Base-by-base conservation (phyloP, 1,140 invertebrate genomes). In the Achatina immaculata region DNA sequence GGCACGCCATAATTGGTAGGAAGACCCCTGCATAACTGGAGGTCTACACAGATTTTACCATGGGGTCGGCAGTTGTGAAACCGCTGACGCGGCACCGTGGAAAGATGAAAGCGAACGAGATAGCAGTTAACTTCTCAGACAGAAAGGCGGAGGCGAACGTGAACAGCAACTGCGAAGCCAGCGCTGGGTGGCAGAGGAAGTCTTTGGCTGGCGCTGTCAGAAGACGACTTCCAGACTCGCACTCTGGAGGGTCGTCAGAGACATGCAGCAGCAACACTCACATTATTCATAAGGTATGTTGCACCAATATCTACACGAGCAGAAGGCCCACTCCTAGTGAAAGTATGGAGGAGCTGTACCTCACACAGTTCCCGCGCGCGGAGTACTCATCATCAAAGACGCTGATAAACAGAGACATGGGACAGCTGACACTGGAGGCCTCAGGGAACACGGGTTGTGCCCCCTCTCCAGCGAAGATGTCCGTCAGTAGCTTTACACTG, bases 61-160 rank as follows among this genome's bases (percentile, higher is more conserved):
- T 76, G 74, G 74, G 74, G 74, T 76, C 74, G 38, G 74, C 74
- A 14, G 74, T 76, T 58, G 42, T 43, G n/a, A 76, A 76, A n/a
- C 74, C 74, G 48, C 51, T 76, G 74, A 40, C 74, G 62, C 34
- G 55, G 62, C 11, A 36, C 16, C 74, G 74, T 24, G 74, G 74
- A 2, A 76, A 36, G 58, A 43, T 40, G 9, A 76, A 76, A 65
- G 24, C 51, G 0, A 62, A 62, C 9, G 74, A 76, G 2, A 3
- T n/a, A 62, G 74, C 16, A 0, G 74, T 19, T 1, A 76, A 38
- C 16, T 21, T 21, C 42, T 0, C 14, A 31, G 38, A 62, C 51
- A 31, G 34, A 21, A 76, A 76, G n/a, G 11, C 28, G 2, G 71
- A 45, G 42, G 51, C 31, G 74, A 76, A 76, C 62, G 58, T 76